These are phyloP conservation scores for Montipora capricornis DNA, from an alignment of 64 coral and sea anemone genomes.

Conservation along the genomic window DNA sequence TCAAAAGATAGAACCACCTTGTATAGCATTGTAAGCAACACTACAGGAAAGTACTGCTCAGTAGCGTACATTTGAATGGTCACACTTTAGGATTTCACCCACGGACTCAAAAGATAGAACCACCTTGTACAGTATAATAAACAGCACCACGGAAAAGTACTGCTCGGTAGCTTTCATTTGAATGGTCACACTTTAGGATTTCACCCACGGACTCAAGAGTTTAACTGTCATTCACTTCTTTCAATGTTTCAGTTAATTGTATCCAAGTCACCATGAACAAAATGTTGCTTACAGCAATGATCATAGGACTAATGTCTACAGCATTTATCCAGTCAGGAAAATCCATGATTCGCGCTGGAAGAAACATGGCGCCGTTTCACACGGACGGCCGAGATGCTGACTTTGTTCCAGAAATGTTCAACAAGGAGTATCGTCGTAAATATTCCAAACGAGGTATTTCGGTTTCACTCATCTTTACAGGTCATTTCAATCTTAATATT, in stretches of 20 bases:
- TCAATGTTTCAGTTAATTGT: not conserved
- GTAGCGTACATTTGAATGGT: too few species aligned
- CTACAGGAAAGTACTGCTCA: too few species aligned
- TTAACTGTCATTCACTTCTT: not conserved
- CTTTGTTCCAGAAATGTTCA: not conserved
- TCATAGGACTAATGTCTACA: not conserved
- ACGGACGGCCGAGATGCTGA: not conserved
- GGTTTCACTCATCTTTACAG: too few species aligned
- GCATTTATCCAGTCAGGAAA: not conserved
- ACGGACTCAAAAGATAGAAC: not conserved
- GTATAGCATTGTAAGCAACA: not conserved
- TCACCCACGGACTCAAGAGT: not conserved
- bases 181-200: not conserved
- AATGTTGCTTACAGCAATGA: not conserved
- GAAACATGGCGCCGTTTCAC: not conserved
- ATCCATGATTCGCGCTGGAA: not conserved
- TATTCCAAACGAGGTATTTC: slow-evolving; percentile 28
- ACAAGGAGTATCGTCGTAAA: not conserved
- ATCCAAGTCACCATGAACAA: slow-evolving; percentile 5
- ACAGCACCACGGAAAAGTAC: not conserved
- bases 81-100: not conserved
- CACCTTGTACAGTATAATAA: not conserved
- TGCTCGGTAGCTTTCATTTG: not conserved
- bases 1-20: not conserved
- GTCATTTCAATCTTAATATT: too few species aligned